These are phyloP conservation scores for Nyctereutes procyonoides DNA, from an alignment of 2,113 vertebrate species.

Conservation along the genomic window DNA sequence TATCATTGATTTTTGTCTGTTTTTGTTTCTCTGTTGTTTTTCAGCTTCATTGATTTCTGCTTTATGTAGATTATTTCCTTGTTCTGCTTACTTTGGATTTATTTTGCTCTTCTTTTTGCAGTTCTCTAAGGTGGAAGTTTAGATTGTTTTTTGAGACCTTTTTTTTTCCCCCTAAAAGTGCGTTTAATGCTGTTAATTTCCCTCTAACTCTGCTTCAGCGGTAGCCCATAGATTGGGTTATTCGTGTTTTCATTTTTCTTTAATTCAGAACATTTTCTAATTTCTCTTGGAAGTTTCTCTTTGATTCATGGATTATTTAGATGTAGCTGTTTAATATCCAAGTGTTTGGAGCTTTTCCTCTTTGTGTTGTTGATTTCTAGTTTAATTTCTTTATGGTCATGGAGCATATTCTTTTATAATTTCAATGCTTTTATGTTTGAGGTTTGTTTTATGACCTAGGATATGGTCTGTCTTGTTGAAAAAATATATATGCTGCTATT, in stretches of 20 bases:
- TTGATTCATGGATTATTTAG: conserved; percentile 54
- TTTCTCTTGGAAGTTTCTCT: conserved; percentile 41
- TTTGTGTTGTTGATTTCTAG: conserved; percentile 3
- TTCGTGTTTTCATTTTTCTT: conserved; percentile 41
- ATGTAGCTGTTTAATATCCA: background rate
- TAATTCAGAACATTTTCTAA: conserved; percentile 31
- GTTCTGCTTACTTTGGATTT: conserved; percentile 40
- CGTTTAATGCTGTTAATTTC: conserved; percentile 44
- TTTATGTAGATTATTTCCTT: conserved; percentile 42
- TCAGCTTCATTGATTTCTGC: background rate
- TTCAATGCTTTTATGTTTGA: conserved; percentile 42
- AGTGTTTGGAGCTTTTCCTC: conserved; percentile 1
- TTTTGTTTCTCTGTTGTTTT: conserved; percentile 16
- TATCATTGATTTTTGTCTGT: conserved; percentile 26
- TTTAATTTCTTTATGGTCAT: conserved; percentile 16
- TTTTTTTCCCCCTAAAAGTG: background rate
- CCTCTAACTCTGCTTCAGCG: background rate
- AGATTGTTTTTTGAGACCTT: conserved; percentile 10
- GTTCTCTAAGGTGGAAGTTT: background rate
- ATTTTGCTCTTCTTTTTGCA: conserved; percentile 8
- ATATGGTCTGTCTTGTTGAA: conserved; percentile 32
- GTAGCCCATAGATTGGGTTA: background rate
- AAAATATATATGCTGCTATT: conserved; percentile 3
- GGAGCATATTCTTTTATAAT: conserved; percentile 32
- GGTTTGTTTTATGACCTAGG: conserved; percentile 25